phyloP scores from a whole-genome alignment of 2,888 invertebrate species.

The Cephus runcator region DNA sequence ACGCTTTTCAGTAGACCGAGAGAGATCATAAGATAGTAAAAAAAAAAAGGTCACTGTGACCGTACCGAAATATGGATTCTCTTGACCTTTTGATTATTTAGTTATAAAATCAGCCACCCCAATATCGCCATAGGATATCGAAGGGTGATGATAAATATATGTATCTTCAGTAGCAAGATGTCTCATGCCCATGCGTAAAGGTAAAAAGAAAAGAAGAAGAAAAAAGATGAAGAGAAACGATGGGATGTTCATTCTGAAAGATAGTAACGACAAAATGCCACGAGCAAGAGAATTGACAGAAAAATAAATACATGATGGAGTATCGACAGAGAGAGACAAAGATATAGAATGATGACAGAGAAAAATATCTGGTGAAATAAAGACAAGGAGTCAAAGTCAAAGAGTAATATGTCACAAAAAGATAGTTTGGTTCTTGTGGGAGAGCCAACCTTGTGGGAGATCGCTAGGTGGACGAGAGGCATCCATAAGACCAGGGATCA shows the following conservation, averaged over 20 bases:
- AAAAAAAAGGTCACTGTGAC: too few relatives aligned
- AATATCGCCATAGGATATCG: background rate
- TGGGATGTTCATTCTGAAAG: background rate
- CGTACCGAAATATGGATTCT: too few relatives aligned
- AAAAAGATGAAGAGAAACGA: slow-evolving; percentile 24
- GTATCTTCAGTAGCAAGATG: slow-evolving; percentile 1
- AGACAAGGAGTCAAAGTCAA: slow-evolving; percentile 7
- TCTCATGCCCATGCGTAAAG: slow-evolving; percentile 21
- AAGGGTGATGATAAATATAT: background rate
- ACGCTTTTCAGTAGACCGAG: too few relatives aligned
- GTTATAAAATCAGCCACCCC: background rate
- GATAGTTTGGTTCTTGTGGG: slow-evolving; percentile 25
- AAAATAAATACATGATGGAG: background rate
- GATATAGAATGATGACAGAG: background rate
- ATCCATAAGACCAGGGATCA: slow-evolving; percentile 73
- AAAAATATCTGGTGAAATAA: slow-evolving; percentile 4
- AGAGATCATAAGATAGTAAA: too few relatives aligned
- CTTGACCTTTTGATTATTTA: too few relatives aligned
- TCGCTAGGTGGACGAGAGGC: slow-evolving; percentile 71
- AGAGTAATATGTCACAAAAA: slow-evolving; percentile 1
- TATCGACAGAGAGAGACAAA: slow-evolving; percentile 28
- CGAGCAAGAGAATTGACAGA: slow-evolving; percentile 13
- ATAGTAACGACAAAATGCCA: background rate
- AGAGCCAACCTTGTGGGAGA: slow-evolving; percentile 64
- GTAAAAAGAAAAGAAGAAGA: slow-evolving; percentile 16